phyloP scores from a whole-genome alignment of 2,888 invertebrate genomes.

The Ariolimax columbianus region DNA sequence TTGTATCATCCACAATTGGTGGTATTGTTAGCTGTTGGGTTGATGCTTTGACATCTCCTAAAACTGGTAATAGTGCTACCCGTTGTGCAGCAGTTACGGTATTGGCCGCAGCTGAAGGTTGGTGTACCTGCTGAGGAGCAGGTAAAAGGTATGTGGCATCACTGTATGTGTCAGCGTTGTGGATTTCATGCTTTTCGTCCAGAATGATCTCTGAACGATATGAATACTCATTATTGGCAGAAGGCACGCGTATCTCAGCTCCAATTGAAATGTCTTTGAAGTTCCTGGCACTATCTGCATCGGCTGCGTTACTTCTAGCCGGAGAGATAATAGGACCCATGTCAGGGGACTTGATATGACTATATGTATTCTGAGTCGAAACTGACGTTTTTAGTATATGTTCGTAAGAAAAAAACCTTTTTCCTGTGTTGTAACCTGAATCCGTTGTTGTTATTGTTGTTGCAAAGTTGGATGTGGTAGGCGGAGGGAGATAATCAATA shows the following conservation, averaged over 20 bases:
- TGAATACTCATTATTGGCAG: background rate
- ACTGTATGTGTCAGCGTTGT: background rate
- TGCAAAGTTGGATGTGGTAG: background rate
- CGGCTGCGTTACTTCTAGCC: background rate
- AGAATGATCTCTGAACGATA: background rate
- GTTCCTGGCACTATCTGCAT: background rate
- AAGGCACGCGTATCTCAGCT: background rate
- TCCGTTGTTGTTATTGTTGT: constrained; percentile 55
- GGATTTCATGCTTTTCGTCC: background rate
- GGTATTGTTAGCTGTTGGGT: background rate
- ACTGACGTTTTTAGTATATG: background rate
- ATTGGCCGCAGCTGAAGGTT: background rate
- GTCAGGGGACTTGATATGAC: background rate
- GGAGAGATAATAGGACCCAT: too few species aligned
- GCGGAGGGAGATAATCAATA: background rate
- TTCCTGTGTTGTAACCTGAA: constrained; percentile 60
- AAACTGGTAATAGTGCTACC: too few species aligned
- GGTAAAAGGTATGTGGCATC: background rate
- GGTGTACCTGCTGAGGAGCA: background rate
- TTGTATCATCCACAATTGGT: background rate
- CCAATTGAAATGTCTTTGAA: background rate
- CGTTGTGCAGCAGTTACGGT: too few species aligned
- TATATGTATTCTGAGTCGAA: background rate
- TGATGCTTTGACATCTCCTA: background rate
- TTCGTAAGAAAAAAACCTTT: constrained; percentile 17